Base-by-base conservation (phyloP, 1,140 invertebrate species). In the Nasonia giraulti region DNA sequence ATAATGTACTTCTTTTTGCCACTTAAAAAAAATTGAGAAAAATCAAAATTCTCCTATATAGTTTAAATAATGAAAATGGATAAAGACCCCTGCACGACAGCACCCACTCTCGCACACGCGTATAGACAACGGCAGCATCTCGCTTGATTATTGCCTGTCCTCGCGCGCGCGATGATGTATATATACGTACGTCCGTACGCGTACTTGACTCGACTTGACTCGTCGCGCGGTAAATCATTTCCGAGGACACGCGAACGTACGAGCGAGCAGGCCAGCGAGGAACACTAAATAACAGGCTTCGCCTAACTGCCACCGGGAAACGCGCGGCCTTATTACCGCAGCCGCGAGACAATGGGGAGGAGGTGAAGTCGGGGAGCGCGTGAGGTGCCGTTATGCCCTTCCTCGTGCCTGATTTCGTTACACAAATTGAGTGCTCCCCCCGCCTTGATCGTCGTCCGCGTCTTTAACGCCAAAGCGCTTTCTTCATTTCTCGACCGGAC, bases 281-380 rank as follows among this genome's bases (percentile, higher is more conserved):
- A 55, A 55, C 71, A 75, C 71, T 62, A 77, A 77, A 82, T 82
- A 82, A 77, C 62, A 83, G 40, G 37, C 55, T 69, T 44, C 74
- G 23, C 11, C 33, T 82, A 82, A 76, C 10, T 77, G 75, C 82
- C 82, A 83, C 55, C 74, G 33, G 37, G 71, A 82, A 82, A 55
- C 80, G 80, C 68, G 71, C 71, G 73, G 33, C 37, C 73, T 77
- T 83, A 82, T 62, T 75, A 75, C 40, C 3, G 33, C 33, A 80
- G 68, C 33, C 8, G 40, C 44, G 23, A 44, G 23, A 62, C 27
- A 23, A 82, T 40, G 23, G 47, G 20, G 14, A 62, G 55, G 55
- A 62, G 55, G 55, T 62, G 20, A 20, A 62, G 55, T n/a, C 20
- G 27, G 27, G 7, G 69, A 31, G 69, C 27, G 55, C n/a, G 20